Percentiles rank a stretch among this genome's conserved stretches.
These are phyloP conservation scores for Styela plicata DNA, from an alignment of 23 tunicate species.

Conservation along the genomic window DNA sequence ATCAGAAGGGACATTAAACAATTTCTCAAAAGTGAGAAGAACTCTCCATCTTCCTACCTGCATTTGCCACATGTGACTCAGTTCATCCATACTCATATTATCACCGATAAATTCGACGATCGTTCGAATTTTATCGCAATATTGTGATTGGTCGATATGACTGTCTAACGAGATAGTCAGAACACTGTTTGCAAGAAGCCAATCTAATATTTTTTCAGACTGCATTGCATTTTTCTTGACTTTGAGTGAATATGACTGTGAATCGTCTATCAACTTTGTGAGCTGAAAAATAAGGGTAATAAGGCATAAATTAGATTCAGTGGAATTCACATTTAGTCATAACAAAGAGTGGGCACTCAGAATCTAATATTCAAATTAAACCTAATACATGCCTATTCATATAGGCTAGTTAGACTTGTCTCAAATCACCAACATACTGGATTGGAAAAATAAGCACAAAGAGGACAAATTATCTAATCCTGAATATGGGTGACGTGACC, in stretches of 20 bases:
- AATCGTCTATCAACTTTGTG: slow-evolving; percentile 60
- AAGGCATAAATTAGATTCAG: too few species aligned
- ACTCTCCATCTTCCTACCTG: slow-evolving; percentile 66
- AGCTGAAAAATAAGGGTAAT: slow-evolving; percentile 42
- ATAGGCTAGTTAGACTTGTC: too few species aligned
- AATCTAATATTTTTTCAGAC: slow-evolving; percentile 56
- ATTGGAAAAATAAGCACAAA: too few species aligned
- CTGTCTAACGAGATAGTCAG: slow-evolving; percentile 76
- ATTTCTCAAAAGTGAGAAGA: too few species aligned
- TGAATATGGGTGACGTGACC: too few species aligned
- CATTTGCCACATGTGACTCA: slow-evolving; percentile 64
- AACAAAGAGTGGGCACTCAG: too few species aligned
- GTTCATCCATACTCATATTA: slow-evolving; percentile 56
- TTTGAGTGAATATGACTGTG: slow-evolving; percentile 22
- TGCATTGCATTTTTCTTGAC: slow-evolving; percentile 35
- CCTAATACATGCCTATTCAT: too few species aligned
- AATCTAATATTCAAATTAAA: too few species aligned
- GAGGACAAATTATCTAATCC: too few species aligned
- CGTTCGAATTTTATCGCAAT: slow-evolving; percentile 76
- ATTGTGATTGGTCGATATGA: slow-evolving; percentile 91
- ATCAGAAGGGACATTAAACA: too few species aligned
- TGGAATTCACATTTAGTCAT: too few species aligned
- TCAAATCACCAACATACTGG: too few species aligned
- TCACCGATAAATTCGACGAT: slow-evolving; percentile 83
- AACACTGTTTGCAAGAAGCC: slow-evolving; percentile 57